These are phyloP conservation scores for Rotaria macrura DNA, from an alignment of 2,888 invertebrate species.

Conservation along the genomic window DNA sequence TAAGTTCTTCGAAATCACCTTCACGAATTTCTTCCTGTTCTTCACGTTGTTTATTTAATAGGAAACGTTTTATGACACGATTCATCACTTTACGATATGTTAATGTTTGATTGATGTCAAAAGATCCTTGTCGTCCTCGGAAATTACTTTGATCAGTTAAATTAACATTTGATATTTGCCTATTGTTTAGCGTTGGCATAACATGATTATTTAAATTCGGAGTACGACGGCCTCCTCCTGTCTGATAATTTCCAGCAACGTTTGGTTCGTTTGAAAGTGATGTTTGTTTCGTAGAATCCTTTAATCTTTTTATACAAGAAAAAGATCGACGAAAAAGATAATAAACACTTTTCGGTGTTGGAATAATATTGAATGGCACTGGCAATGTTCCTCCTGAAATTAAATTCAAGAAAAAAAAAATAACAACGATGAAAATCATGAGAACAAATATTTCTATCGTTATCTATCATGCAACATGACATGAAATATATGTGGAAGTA, in stretches of 20 bases:
- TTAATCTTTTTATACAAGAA: slow-evolving; percentile 32
- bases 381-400: slow-evolving; percentile 52
- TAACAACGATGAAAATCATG: too few relatives aligned
- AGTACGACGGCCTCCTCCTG: background rate
- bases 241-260: too few relatives aligned
- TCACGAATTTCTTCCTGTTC: slow-evolving; percentile 64
- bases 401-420: background rate
- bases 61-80: slow-evolving; percentile 41
- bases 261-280: background rate
- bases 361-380: slow-evolving; percentile 46
- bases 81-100: slow-evolving; percentile 40
- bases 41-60: slow-evolving; percentile 59
- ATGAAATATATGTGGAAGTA: too few relatives aligned
- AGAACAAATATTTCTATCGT: too few relatives aligned
- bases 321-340: slow-evolving; percentile 32
- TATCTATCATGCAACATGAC: too few relatives aligned
- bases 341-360: slow-evolving; percentile 38
- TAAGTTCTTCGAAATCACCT: slow-evolving; percentile 51
- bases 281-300: slow-evolving; percentile 37
- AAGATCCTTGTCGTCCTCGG: slow-evolving; percentile 37
- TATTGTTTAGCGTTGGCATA: slow-evolving; percentile 40
- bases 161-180: slow-evolving; percentile 30
- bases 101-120: slow-evolving; percentile 36
- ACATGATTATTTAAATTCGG: background rate
- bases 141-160: background rate